Percentiles rank a stretch among this genome's conserved stretches.
These are phyloP conservation scores for Laothoe populi DNA, from an alignment of 2,888 invertebrate species.

Conservation along the genomic window DNA sequence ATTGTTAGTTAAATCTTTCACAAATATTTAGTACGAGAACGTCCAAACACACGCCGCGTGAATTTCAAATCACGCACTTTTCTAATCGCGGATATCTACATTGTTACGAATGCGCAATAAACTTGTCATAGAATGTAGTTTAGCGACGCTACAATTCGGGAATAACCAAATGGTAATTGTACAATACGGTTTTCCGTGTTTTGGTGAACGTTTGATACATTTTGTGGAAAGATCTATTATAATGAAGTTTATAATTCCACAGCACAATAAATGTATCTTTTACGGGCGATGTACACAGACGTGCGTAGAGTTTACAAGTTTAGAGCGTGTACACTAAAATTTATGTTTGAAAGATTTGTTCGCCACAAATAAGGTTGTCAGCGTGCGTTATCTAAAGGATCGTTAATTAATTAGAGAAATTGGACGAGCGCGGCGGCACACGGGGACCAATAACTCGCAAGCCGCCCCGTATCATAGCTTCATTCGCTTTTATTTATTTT, in stretches of 20 bases:
- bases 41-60: constrained; percentile 55
- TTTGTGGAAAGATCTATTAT: constrained; percentile 54
- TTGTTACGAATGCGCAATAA: constrained; percentile 54
- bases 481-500: constrained; percentile 80
- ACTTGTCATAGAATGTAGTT: constrained; percentile 56
- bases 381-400: constrained; percentile 81
- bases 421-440: constrained; percentile 79
- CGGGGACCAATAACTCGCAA: constrained; percentile 83
- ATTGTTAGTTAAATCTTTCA: constrained; percentile 70
- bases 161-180: constrained; percentile 47
- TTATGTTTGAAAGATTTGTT: constrained; percentile 83
- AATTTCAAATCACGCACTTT: constrained; percentile 67
- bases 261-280: constrained; percentile 68
- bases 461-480: constrained; percentile 82
- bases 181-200: constrained; percentile 30
- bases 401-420: constrained; percentile 85
- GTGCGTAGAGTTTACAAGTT: constrained; percentile 80
- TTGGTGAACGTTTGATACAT: constrained; percentile 50
- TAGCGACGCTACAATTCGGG: constrained; percentile 48
- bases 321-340: constrained; percentile 81
- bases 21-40: constrained; percentile 69
- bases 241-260: constrained; percentile 45
- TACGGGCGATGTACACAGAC: constrained; percentile 63
- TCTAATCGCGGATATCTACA: constrained; percentile 55
- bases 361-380: constrained; percentile 85